These are phyloP conservation scores for Meriones unguiculatus DNA, from an alignment of 2,113 vertebrate species.

Conservation along the genomic window DNA sequence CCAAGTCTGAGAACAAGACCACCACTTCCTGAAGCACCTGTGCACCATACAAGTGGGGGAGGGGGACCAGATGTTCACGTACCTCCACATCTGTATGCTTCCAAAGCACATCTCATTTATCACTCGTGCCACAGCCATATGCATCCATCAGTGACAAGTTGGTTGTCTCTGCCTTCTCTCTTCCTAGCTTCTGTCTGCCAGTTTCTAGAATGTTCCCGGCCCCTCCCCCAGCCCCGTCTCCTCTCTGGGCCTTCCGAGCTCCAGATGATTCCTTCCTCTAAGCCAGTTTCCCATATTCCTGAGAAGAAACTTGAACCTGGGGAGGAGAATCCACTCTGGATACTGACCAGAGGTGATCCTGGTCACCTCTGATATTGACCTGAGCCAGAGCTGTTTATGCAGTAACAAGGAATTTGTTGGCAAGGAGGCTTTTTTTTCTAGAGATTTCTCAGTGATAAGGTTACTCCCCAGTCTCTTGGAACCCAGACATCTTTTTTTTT, in stretches of 20 bases:
- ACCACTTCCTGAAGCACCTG: neutral
- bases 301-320: neutral
- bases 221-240: neutral
- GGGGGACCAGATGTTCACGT: constrained; percentile 12
- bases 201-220: neutral
- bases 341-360: neutral
- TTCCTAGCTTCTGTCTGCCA: neutral
- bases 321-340: neutral
- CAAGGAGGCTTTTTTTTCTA: neutral
- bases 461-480: neutral
- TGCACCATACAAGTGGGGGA: neutral
- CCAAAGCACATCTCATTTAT: constrained; percentile 22
- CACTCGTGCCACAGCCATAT: neutral
- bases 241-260: neutral
- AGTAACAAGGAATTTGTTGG: neutral
- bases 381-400: neutral
- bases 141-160: fast-evolving
- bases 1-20: fast-evolving
- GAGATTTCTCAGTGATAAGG: neutral
- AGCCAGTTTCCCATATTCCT: neutral
- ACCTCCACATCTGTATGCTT: constrained; percentile 54
- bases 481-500: too few relatives aligned
- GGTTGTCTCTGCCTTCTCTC: neutral
- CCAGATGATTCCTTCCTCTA: neutral
- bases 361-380: neutral